These are phyloP conservation scores for Ferrisia virgata DNA, from an alignment of 2,888 invertebrate species.

Conservation along the genomic window DNA sequence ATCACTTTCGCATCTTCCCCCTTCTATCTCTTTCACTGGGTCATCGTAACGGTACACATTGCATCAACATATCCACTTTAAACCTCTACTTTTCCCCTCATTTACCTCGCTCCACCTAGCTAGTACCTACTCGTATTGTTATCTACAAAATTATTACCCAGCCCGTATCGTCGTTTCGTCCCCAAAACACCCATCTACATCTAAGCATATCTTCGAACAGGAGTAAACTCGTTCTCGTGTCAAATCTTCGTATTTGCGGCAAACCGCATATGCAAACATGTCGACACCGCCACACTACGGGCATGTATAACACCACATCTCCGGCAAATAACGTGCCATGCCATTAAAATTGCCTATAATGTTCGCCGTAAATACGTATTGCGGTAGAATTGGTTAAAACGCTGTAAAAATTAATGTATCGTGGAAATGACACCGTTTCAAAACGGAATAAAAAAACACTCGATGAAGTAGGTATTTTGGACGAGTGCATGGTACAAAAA, in stretches of 20 bases:
- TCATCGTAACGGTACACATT: no score
- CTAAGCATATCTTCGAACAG: no score
- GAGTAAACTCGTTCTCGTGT: not conserved
- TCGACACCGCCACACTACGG: not conserved
- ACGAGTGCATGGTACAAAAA: not conserved
- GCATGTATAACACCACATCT: not conserved
- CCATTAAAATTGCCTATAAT: not conserved
- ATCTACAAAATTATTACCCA: no score
- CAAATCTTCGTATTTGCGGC: not conserved
- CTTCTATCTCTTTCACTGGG: no score
- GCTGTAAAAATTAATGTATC: conserved; percentile 6
- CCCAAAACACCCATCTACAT: no score
- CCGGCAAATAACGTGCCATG: not conserved
- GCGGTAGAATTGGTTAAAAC: not conserved
- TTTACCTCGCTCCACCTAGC: no score
- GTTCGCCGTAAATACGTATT: not conserved
- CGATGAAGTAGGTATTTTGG: not conserved
- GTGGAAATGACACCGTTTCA: not conserved
- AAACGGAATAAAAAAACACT: not conserved
- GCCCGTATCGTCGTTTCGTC: no score
- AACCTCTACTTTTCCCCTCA: no score
- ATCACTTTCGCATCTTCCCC: no score
- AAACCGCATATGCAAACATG: not conserved
- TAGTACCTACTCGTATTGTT: no score
- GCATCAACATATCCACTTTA: no score